Base-by-base conservation (phyloP, 2,113 vertebrate genomes). In the Malaclemys terrapin region DNA sequence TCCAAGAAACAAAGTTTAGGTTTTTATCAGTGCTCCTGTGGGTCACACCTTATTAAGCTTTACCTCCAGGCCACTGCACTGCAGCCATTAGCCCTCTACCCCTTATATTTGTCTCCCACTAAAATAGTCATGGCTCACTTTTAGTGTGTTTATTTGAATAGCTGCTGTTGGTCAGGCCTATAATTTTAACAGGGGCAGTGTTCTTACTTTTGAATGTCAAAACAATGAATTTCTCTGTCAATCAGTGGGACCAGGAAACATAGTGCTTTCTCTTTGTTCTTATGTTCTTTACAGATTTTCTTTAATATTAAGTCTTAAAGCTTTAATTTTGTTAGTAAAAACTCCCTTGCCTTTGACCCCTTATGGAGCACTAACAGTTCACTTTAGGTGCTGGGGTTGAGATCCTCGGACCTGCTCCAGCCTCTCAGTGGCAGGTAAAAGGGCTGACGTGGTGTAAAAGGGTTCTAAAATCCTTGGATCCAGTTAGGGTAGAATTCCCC, bases 61-160 rank as follows among this genome's bases (percentile, higher is more conserved):
- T 90, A 24, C 75, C 85, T 59, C n/a, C 54, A 78, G 0, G 24
- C 86, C 81, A 20, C 31, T 85, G 29, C 54, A 49, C 1, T 0
- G 47, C 47, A 52, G 31, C 22, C 72, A 24, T 19, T 72, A 95
- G 22, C 22, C 24, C 35, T 81, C 88, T 78, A 13, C 20, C 25
- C 7, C 65, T 47, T 47, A 12, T 8, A 47, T 78, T 72, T 78
- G 42, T 78, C 45, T 47, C 12, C 75, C 75, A 24, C 25, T 10
- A n/a, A n/a, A 81, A 27, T 59, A 89, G 5, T 59, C 3, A 78
- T 8, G 31, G 11, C n/a, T 88, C 29, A 20, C 13, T 84, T 79
- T 57, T 88, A 91, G 24, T 80, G 24, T 80, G 85, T 89, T 85
- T 80, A 62, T 93, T 88, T 94, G 38, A 90, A 88, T 38, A 72